Conservation (phyloP, 2,797 vertebrate species). For the Anguilla marmorata region DNA sequence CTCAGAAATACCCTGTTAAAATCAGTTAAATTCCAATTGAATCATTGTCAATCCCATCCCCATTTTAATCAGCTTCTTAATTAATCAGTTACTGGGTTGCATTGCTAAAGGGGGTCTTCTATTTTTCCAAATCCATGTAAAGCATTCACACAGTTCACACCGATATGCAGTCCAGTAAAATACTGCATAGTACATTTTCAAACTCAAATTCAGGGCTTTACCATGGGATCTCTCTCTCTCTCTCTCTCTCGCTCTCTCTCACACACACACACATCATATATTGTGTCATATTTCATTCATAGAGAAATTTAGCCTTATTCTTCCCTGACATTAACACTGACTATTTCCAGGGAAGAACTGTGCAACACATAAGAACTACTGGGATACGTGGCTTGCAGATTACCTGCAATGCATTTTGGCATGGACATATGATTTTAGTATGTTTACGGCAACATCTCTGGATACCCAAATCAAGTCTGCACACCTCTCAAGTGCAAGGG, state of each 20-base stretch:
- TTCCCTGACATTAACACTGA: not conserved
- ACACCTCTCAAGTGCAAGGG: not conserved
- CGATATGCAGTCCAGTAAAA: not conserved
- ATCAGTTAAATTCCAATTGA: slow-evolving; percentile 2
- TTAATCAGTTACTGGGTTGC: not conserved
- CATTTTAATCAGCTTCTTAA: slow-evolving; percentile 12
- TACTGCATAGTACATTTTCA: not conserved
- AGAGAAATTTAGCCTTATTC: not conserved
- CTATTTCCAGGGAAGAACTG: too few relatives aligned
- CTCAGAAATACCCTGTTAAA: not conserved
- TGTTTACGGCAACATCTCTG: slow-evolving; percentile 46
- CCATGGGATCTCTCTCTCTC: slow-evolving; percentile 31
- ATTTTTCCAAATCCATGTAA: not conserved
- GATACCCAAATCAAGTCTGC: slow-evolving; percentile 28
- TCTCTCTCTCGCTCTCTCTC: slow-evolving; percentile 1
- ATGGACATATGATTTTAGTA: slow-evolving; percentile 51
- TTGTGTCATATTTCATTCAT: not conserved
- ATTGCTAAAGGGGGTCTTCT: not conserved
- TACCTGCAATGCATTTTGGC: slow-evolving; percentile 53
- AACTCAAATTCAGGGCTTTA: not conserved
- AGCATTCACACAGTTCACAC: not conserved
- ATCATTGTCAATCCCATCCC: not conserved
- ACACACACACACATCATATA: too few relatives aligned
- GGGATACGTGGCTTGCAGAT: too few relatives aligned
- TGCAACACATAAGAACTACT: too few relatives aligned